These are phyloP conservation scores for Toxotes lorentzi DNA, from an alignment of 2,797 vertebrate species.

Conservation along the genomic window DNA sequence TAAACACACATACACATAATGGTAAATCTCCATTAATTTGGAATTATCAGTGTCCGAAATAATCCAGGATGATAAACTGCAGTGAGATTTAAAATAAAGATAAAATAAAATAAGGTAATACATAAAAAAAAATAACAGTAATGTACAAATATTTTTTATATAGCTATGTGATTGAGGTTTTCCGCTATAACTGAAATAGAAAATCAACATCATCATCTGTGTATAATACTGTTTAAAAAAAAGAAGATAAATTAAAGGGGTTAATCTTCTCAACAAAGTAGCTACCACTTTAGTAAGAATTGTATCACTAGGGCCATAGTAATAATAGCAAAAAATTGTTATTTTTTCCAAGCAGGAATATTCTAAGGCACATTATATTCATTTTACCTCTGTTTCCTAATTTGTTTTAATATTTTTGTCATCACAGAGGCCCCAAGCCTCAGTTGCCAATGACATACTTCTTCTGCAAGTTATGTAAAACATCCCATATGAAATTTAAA, in stretches of 20 bases:
- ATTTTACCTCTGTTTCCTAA: conserved; percentile 6
- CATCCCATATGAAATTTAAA: conserved; percentile 10
- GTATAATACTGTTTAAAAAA: neutral
- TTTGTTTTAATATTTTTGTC: conserved; percentile 26
- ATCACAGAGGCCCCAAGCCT: neutral
- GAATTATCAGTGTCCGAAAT: neutral
- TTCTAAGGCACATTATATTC: neutral
- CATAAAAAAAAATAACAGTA: too few species aligned
- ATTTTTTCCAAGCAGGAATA: neutral
- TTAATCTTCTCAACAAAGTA: neutral
- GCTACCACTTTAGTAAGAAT: too few species aligned
- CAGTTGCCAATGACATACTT: conserved; percentile 1
- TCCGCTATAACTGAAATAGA: neutral
- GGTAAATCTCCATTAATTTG: neutral
- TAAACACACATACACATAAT: neutral
- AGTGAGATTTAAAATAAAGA: neutral
- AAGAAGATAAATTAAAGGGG: too few species aligned
- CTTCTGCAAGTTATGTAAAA: conserved; percentile 12
- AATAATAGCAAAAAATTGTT: neutral
- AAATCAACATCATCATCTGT: neutral
- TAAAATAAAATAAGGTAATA: neutral
- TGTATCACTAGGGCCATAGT: neutral
- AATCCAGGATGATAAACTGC: neutral
- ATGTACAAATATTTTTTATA: too few species aligned
- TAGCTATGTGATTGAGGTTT: neutral